Base-by-base conservation (phyloP, 92 coral and sea anemone species). In the Parazoanthus swiftii region DNA sequence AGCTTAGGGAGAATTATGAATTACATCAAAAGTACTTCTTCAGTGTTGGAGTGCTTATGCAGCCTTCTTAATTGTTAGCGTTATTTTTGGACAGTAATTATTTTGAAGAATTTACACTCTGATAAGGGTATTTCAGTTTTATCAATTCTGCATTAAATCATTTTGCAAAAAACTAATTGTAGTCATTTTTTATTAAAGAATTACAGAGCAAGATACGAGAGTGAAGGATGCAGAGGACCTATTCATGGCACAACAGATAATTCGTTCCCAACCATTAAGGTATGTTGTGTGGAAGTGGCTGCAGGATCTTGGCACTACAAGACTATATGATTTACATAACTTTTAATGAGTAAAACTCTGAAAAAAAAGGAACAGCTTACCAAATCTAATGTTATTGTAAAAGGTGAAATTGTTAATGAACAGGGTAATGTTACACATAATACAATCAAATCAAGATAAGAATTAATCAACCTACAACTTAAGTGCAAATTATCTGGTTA, bases 221-320 rank as follows among this genome's bases (percentile, higher is more conserved):
- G 99, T 95, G 99, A 97, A 95, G 98, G 99, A 0, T 97, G 99
- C 80, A 86, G 99, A 79, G 99, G 99, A 74, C 99, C 99, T 6
- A 95, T 97, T 46, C 99, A 97, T 92, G 99, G 99, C 33, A 89
- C 95, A 3, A 90, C 92, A 75, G 99, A 97, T 23, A 91, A 94
- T 83, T 88, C 97, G 3, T 97, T 93, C 74, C 99, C 99, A 74
- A 93, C 99, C 72, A 93, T 97, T 25, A 90, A 95, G 95, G 99
- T 97, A 89, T 50, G 85, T 42, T 8, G 25, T 37, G 23, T 9
- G 18, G 46, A 71, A 56, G 35, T 33, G 33, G 14, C 80, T 21
- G 8, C 80, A 75, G 14, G 26, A 54, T 54, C 2, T 13, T 13
- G 3, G 59, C 59, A 54, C 4, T 13, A 20, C 18, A 14, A 11